Evolutionary conservation across 1,140 invertebrate species (phyloP), one percentile per base, ranked within the genome.

Genomic region (Penaeus vannamei): DNA sequence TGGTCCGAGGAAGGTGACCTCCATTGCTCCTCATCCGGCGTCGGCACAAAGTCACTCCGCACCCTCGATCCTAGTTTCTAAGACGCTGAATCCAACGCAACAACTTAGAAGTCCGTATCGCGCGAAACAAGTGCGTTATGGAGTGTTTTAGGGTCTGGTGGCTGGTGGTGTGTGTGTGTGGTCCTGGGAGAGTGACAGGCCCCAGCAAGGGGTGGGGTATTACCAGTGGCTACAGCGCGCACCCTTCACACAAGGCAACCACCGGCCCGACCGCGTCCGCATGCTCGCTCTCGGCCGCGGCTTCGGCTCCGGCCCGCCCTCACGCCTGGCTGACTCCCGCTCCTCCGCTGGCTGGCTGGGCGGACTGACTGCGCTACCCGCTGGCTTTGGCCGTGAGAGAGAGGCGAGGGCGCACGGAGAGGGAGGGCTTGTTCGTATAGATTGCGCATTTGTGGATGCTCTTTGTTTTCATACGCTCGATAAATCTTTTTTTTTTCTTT

Each of bases 151-250:
- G 46, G 60, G 23, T 82, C 81, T 69, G 84, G 84, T 66, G 90
- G 77, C 29, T 60, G 29, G 72, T 60, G 62, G 61, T 59, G 83
- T 53, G 76, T 85, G 90, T 91, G 90, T 91, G 90, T 91, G 90
- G 90, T 91, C 90, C 87, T 29, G 83, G 29, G 77, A 61, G 90
- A 91, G 85, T 91, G 90, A 91, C 90, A 91, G 90, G 81, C 64
- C 87, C 60, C 87, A 89, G 87, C 88, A 81, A 80, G 88, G 81
- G 77, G 85, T 86, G 84, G 84, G 82, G 61, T 85, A 91, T 91
- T 89, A 89, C 90, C 87, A 89, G 87, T 91, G 90, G 90, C 90
- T 91, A 86, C 86, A 85, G 84, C 88, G 86, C 66, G 64, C 86
- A 72, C 66, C 80, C 87, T 91, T 91, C 90, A 91, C 90, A 91